These are phyloP conservation scores for Drosophila mauritiana DNA, from an alignment of 1,140 invertebrate species.

Conservation along the genomic window DNA sequence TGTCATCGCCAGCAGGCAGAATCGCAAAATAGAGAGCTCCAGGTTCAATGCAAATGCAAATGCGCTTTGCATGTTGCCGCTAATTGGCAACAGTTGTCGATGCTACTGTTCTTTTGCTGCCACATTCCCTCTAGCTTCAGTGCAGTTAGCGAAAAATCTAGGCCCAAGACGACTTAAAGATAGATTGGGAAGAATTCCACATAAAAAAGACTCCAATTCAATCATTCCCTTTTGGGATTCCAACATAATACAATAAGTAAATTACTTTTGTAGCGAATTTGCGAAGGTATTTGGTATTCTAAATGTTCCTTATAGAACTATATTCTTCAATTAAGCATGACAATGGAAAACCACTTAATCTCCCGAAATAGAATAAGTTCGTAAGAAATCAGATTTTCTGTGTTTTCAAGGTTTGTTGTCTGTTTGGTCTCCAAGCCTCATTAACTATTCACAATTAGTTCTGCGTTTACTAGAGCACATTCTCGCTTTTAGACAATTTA, in stretches of 20 bases:
- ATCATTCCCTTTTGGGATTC: too few species aligned
- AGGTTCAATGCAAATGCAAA: slow-evolving; percentile 73
- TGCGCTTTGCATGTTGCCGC: slow-evolving; percentile 80
- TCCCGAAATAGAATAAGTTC: slow-evolving; percentile 1
- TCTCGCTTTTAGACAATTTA: slow-evolving; percentile 12
- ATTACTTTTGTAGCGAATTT: neutral
- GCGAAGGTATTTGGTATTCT: neutral
- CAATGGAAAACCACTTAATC: slow-evolving; percentile 5
- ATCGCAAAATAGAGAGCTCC: slow-evolving; percentile 13
- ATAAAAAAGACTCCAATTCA: too few species aligned
- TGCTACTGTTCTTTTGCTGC: slow-evolving; percentile 53
- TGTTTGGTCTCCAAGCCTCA: slow-evolving; percentile 1
- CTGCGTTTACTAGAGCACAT: slow-evolving; percentile 10
- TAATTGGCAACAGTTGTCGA: slow-evolving; percentile 82
- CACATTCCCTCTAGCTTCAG: slow-evolving; percentile 1
- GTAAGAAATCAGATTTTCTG: neutral
- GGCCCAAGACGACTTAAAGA: neutral
- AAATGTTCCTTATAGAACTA: neutral
- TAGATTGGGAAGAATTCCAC: too few species aligned
- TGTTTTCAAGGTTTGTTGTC: neutral
- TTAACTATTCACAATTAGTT: slow-evolving; percentile 38
- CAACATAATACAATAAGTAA: too few species aligned
- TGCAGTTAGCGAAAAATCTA: slow-evolving; percentile 8
- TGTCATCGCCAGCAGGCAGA: slow-evolving; percentile 32
- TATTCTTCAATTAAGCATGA: neutral